phyloP scores from a whole-genome alignment of 2,113 vertebrate genomes.

The Sphyrna mokarran region DNA sequence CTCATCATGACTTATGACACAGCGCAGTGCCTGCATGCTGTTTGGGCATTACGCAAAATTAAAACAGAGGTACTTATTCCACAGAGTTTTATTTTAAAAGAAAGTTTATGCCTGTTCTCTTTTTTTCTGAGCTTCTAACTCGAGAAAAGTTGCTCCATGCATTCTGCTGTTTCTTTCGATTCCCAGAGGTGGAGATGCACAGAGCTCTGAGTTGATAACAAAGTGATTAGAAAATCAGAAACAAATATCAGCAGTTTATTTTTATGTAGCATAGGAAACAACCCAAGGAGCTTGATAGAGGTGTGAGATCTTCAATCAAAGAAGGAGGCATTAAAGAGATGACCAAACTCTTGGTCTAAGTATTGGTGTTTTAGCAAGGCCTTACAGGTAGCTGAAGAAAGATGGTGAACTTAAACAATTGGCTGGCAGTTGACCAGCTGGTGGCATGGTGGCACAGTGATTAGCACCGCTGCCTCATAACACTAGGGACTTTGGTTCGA shows the following conservation, averaged over 20 bases:
- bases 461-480: no score
- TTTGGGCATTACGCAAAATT: constrained; percentile 84
- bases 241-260: background rate
- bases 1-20: constrained; percentile 86
- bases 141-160: background rate
- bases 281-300: background rate
- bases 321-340: no score
- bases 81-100: background rate
- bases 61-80: constrained; percentile 67
- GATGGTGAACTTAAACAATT: background rate
- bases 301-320: background rate
- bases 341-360: background rate
- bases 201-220: background rate
- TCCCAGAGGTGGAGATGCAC: background rate
- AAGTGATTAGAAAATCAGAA: background rate
- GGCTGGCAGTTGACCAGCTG: background rate
- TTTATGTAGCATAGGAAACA: background rate
- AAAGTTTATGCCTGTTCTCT: background rate
- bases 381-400: background rate
- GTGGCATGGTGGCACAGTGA: no score
- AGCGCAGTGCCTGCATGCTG: constrained; percentile 72
- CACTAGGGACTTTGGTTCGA: no score
- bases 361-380: background rate
- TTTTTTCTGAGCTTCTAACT: background rate
- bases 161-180: background rate